phyloP scores from a whole-genome alignment of 2,113 vertebrate genomes.

The Corythornis madagascariensis region DNA sequence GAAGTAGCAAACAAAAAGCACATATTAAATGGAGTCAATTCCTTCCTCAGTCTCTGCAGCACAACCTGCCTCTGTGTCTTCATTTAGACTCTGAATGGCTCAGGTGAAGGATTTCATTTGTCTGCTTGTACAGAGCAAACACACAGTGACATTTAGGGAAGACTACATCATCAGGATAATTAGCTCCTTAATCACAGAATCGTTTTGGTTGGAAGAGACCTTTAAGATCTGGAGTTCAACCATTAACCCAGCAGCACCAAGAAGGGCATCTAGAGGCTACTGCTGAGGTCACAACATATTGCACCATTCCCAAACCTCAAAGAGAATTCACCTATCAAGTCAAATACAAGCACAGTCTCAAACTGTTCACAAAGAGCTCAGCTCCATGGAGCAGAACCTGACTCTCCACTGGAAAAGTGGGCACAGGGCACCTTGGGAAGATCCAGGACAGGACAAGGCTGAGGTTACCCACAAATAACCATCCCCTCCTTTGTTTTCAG shows the following conservation, averaged over 20 bases:
- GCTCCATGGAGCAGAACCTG: neutral
- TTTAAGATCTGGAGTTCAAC: neutral
- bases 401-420: fast-evolving
- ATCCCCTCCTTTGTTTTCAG: neutral
- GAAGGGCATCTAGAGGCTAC: neutral
- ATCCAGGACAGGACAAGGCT: neutral
- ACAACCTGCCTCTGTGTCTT: neutral
- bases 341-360: neutral
- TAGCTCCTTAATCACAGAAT: neutral
- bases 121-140: neutral
- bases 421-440: fast-evolving
- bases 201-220: neutral
- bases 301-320: neutral
- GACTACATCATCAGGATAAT: neutral
- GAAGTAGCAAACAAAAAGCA: neutral
- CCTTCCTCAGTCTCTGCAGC: neutral
- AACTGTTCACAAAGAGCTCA: fast-evolving
- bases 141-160: neutral
- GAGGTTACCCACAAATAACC: neutral
- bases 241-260: neutral
- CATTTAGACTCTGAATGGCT: neutral
- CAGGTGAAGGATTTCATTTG: neutral
- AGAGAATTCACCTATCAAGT: neutral
- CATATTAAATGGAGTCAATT: neutral
- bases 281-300: neutral